phyloP scores from a whole-genome alignment of 2,797 vertebrate genomes.

The Holocentrus rufus region DNA sequence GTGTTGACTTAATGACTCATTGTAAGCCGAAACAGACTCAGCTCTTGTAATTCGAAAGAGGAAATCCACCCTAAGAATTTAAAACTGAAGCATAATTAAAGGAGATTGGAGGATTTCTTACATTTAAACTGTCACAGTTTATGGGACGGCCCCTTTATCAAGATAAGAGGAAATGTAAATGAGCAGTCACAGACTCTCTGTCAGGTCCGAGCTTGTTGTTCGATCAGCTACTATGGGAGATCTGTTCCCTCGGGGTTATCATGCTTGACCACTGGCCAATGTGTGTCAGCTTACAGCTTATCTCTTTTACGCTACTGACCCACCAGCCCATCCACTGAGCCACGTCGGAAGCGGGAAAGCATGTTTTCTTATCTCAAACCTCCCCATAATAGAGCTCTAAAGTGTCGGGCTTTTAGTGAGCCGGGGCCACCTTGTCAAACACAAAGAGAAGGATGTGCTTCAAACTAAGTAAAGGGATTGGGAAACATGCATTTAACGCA shows the following conservation, averaged over 20 bases:
- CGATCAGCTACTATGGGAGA: constrained; percentile 8
- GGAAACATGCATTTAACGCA: neutral
- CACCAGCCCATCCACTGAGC: constrained; percentile 4
- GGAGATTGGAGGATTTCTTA: neutral
- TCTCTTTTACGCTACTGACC: constrained; percentile 52
- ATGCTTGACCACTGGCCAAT: constrained; percentile 28
- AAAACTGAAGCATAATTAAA: neutral
- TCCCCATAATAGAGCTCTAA: constrained; percentile 30
- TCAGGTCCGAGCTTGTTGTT: constrained; percentile 54
- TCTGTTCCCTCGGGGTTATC: constrained; percentile 47
- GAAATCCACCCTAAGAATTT: constrained; percentile 33
- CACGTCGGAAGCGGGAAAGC: constrained; percentile 44
- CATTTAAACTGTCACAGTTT: constrained; percentile 7
- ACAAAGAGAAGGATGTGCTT: constrained; percentile 26
- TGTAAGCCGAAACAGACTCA: constrained; percentile 5
- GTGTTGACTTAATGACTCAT: constrained; percentile 55
- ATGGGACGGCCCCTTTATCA: neutral
- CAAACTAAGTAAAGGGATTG: constrained; percentile 8
- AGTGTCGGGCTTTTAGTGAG: constrained; percentile 9
- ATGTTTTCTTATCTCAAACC: constrained; percentile 48
- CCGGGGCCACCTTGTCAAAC: constrained; percentile 20
- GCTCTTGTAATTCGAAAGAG: constrained; percentile 19
- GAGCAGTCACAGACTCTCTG: neutral
- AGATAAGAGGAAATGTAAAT: neutral
- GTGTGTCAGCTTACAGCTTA: constrained; percentile 22